Evolutionary conservation across 2,797 vertebrate genomes (phyloP), one percentile per base, ranked within the genome.

Genomic region (Dendrocincla fuliginosa): DNA sequence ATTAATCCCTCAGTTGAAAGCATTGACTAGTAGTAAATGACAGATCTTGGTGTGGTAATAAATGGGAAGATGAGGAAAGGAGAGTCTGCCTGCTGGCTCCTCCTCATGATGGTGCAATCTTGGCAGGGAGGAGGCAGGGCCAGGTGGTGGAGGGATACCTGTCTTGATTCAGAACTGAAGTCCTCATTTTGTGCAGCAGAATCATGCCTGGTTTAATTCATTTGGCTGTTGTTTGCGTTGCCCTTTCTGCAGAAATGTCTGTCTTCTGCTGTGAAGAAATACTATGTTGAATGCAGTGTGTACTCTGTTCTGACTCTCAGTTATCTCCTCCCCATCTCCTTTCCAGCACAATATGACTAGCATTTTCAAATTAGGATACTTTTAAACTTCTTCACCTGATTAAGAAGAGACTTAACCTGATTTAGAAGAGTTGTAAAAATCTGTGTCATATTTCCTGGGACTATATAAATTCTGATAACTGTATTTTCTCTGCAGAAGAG

Each of bases 81-180:
- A 15, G 16, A 13, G 6, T 49, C 41, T 23, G 5, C 11, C 32
- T 3, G 2, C 49, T 67, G 0, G 0, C 19, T 6, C 15, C 4
- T 41, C n/a, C 35, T 24, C 37, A 27, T 18, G 20, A 17, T n/a
- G 44, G 44, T 50, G 59, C 22, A 28, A 0, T 11, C 16, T n/a
- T 86, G 65, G 28, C 27, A 53, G 56, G 24, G 39, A 46, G 41
- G 46, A 70, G 46, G 15, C 25, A 16, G 30, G 24, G 13, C 16
- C 2, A 1, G 19, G 25, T 47, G 32, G 4, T 42, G 11, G 44
- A 56, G 32, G 32, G 33, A 27, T 59, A 50, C 71, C 44, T 71
- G 2, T 37, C 73, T 59, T 50, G 4, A 63, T 86, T 35, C 37
- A 50, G 24, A 27, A 30, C 68, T 93, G 3, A 74, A 61, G 10